Percentiles rank a stretch among this genome's conserved stretches.
phyloP scores from a whole-genome alignment of 2,113 vertebrate species.

The Atractosteus spatula region DNA sequence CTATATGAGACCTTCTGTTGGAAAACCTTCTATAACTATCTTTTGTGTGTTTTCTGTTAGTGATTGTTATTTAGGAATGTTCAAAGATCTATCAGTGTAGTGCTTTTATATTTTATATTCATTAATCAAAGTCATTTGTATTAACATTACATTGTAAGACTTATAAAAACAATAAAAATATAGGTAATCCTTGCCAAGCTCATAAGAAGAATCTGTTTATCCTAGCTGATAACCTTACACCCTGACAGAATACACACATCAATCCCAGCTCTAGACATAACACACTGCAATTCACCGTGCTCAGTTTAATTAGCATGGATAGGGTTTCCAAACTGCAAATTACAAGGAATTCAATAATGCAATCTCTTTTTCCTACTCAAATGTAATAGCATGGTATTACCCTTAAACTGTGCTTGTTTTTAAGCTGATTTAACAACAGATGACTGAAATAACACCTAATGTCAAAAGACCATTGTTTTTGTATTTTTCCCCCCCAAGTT shows the following conservation, averaged over 20 bases:
- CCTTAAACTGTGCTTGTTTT: not conserved
- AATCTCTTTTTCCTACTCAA: not conserved
- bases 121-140: too few relatives aligned
- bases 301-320: constrained; percentile 14
- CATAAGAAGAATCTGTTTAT: constrained; percentile 5
- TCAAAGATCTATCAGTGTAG: too few relatives aligned
- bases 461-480: not conserved
- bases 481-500: not conserved
- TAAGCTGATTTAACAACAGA: not conserved
- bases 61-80: too few relatives aligned
- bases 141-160: too few relatives aligned
- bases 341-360: constrained; percentile 18
- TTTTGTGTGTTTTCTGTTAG: too few relatives aligned
- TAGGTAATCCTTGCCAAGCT: not conserved
- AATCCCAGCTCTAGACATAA: constrained; percentile 13
- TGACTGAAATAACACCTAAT: not conserved
- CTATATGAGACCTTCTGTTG: too few relatives aligned
- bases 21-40: too few relatives aligned
- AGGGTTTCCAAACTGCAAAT: constrained; percentile 14
- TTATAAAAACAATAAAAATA: not conserved
- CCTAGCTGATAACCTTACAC: constrained; percentile 10
- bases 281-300: constrained; percentile 1
- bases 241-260: constrained; percentile 7
- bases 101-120: too few relatives aligned
- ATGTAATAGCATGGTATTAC: constrained; percentile 7